phyloP scores from a whole-genome alignment of 2,888 invertebrate species.

The Tinea semifulvella region DNA sequence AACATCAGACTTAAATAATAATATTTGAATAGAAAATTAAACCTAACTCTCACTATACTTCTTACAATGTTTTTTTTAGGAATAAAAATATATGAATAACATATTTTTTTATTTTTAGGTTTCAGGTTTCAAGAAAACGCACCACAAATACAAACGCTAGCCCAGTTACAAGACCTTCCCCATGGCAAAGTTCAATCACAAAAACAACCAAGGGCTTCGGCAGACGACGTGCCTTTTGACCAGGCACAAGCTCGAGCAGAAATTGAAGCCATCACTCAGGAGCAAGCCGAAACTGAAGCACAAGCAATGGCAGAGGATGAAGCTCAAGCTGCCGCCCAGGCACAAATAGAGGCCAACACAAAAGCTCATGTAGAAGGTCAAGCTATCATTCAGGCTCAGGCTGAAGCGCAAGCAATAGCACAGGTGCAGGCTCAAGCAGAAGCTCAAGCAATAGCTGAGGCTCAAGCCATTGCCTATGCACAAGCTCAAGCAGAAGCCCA shows the following conservation, averaged over 20 bases:
- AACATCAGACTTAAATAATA: too few species aligned
- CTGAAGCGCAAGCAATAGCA: neutral
- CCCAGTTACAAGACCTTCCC: too few species aligned
- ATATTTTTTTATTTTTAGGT: too few species aligned
- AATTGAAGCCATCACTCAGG: neutral
- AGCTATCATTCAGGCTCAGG: neutral
- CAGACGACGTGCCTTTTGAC: too few species aligned
- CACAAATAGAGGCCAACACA: neutral
- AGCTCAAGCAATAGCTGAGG: neutral
- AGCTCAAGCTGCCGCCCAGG: neutral
- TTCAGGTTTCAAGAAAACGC: too few species aligned
- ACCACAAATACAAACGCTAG: too few species aligned
- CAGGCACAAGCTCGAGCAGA: neutral
- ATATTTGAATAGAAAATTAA: too few species aligned
- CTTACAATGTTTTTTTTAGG: too few species aligned
- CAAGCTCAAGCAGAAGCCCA: neutral
- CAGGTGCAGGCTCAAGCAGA: neutral
- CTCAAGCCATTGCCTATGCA: neutral
- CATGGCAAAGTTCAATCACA: too few species aligned
- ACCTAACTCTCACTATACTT: too few species aligned
- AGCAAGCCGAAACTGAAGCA: neutral
- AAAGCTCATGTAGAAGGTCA: neutral
- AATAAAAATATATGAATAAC: too few species aligned
- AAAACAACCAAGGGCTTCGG: too few species aligned
- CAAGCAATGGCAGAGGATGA: neutral